phyloP scores from a whole-genome alignment of 1,140 invertebrate genomes.

The Caenorhabditis inopinata region DNA sequence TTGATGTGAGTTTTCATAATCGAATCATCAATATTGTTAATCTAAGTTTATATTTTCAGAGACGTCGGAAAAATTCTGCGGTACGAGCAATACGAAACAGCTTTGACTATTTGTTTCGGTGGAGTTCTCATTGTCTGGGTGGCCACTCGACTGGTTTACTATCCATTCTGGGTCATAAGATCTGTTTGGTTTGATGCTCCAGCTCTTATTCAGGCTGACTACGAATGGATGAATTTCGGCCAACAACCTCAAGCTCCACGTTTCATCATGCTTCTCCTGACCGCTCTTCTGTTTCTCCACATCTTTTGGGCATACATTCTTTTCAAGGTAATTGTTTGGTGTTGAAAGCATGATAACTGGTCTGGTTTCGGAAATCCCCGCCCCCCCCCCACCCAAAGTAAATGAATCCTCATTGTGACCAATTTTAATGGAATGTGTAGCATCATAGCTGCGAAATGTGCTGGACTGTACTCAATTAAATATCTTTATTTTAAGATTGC shows the following conservation, averaged over 20 bases:
- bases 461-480: not conserved
- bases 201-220: conserved; percentile 50
- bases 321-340: conserved; percentile 54
- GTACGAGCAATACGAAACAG: conserved; percentile 61
- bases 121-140: conserved; percentile 87
- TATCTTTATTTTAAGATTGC: conserved; percentile 31
- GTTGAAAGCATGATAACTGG: not conserved
- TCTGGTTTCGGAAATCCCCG: not conserved
- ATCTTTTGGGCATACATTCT: conserved; percentile 63
- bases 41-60: conserved; percentile 43
- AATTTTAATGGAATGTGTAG: too few species aligned
- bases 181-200: conserved; percentile 61
- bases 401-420: too few species aligned
- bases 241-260: conserved; percentile 62
- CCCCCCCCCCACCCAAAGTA: too few species aligned
- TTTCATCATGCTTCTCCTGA: conserved; percentile 55
- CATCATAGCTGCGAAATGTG: not conserved
- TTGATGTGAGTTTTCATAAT: conserved; percentile 81
- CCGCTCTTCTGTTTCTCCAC: conserved; percentile 56
- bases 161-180: conserved; percentile 73
- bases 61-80: conserved; percentile 63
- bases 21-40: not conserved
- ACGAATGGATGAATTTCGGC: conserved; percentile 53
- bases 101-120: conserved; percentile 77
- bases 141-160: conserved; percentile 79